These are phyloP conservation scores for Macrobrachium nipponense DNA, from an alignment of 1,140 invertebrate species.

Conservation along the genomic window DNA sequence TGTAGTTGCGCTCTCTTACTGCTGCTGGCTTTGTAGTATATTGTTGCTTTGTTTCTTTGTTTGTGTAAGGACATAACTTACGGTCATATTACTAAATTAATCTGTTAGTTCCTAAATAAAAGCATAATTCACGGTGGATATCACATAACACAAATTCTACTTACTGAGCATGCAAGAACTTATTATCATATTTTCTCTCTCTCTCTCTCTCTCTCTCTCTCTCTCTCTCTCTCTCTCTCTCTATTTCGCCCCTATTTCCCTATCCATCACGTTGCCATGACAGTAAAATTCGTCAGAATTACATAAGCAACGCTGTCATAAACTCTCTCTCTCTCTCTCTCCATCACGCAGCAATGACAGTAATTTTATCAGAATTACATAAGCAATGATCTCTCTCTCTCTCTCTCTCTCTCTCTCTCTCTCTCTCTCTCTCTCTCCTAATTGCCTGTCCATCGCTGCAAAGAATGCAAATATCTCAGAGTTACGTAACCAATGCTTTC, in stretches of 20 bases:
- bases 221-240: constrained; percentile 47
- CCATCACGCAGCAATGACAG: no score
- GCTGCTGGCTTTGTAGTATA: no score
- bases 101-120: no score
- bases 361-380: background rate
- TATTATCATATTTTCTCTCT: background rate
- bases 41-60: no score
- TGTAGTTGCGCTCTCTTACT: no score
- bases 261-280: background rate
- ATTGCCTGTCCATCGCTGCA: background rate
- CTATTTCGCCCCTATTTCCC: constrained; percentile 21
- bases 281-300: background rate
- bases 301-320: background rate
- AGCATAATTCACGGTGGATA: background rate
- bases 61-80: no score
- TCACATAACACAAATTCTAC: background rate
- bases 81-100: no score
- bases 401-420: constrained; percentile 13
- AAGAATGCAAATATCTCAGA: no score
- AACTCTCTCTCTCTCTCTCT: background rate
- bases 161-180: background rate
- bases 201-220: constrained; percentile 41
- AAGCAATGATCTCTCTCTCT: no score
- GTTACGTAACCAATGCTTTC: no score
- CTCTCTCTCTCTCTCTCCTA: constrained; percentile 44